Evolutionary conservation across 2,797 vertebrate genomes (phyloP).

Genomic region (Epinephelus awoara): DNA sequence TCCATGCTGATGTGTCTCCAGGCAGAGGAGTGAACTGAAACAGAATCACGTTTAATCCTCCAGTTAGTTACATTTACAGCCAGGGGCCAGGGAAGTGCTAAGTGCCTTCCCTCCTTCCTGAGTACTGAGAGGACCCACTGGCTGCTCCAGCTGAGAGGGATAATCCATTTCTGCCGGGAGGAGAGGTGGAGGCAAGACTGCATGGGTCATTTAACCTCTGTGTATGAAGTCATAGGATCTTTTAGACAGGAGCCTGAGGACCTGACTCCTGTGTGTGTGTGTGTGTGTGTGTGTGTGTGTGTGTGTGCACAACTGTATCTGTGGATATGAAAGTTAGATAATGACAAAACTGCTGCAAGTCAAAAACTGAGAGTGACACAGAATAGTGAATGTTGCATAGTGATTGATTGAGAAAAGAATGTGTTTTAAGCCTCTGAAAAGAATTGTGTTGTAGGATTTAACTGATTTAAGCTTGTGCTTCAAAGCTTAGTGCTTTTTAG

Average conservation of each 20-base stretch:
- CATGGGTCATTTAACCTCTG: constrained; percentile 14
- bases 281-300: not conserved
- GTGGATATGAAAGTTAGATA: not conserved
- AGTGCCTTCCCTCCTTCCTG: not conserved
- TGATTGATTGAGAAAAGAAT: not conserved
- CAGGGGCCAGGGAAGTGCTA: not conserved
- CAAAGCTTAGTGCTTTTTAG: not conserved
- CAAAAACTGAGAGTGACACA: not conserved
- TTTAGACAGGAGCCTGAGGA: constrained; percentile 17
- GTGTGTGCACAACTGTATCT: not conserved
- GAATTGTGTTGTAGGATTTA: not conserved
- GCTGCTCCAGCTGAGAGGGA: constrained; percentile 7
- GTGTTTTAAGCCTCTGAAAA: not conserved
- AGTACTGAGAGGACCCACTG: constrained; percentile 1
- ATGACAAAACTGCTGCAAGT: not conserved
- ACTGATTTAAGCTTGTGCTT: not conserved
- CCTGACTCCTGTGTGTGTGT: not conserved
- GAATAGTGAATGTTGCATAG: not conserved
- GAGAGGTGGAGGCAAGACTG: constrained; percentile 2
- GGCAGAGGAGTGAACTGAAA: constrained; percentile 26
- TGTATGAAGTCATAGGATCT: constrained; percentile 2
- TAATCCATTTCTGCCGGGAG: constrained; percentile 17
- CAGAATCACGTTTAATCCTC: constrained; percentile 25
- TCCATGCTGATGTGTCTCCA: constrained; percentile 6
- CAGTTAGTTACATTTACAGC: constrained; percentile 13